A percentile compares a stretch with the other conserved stretches of the same genome.
phyloP scores from a whole-genome alignment of 2,113 vertebrate genomes.

The Rissa tridactyla region DNA sequence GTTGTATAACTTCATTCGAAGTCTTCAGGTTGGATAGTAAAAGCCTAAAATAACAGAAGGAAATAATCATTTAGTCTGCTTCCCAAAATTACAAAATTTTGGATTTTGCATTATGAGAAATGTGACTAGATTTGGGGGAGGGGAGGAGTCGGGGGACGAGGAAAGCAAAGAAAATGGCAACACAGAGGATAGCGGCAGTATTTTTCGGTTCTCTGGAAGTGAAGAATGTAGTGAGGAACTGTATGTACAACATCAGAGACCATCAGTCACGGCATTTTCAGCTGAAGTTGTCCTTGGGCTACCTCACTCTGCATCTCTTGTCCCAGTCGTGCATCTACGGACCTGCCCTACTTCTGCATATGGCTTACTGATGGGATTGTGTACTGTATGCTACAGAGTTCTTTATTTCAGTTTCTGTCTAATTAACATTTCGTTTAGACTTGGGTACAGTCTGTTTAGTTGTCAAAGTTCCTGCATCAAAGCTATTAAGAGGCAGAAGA shows the following conservation, averaged over 20 bases:
- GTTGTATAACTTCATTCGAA: slow-evolving; percentile 52
- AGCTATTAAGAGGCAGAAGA: not conserved
- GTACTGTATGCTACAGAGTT: not conserved
- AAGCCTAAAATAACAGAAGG: slow-evolving; percentile 46
- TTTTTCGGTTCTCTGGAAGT: not conserved
- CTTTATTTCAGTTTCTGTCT: not conserved
- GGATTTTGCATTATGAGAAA: not conserved
- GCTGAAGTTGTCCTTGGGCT: not conserved
- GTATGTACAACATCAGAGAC: not conserved
- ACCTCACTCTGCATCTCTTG: not conserved
- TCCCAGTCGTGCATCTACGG: not conserved
- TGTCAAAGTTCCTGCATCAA: not conserved
- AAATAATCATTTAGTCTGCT: slow-evolving; percentile 5
- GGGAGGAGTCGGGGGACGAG: too few species aligned
- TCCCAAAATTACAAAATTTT: not conserved
- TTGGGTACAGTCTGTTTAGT: not conserved
- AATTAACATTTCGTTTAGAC: not conserved
- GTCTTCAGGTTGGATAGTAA: slow-evolving; percentile 42
- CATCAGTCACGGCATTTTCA: not conserved
- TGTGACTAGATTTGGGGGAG: not conserved
- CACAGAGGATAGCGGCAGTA: not conserved
- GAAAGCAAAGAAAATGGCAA: not conserved
- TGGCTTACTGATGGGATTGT: not conserved
- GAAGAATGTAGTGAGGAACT: rapidly evolving
- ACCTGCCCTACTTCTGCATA: not conserved